Base-by-base conservation (phyloP, 2,797 vertebrate genomes). In the Parauchenoglanis ngamensis region DNA sequence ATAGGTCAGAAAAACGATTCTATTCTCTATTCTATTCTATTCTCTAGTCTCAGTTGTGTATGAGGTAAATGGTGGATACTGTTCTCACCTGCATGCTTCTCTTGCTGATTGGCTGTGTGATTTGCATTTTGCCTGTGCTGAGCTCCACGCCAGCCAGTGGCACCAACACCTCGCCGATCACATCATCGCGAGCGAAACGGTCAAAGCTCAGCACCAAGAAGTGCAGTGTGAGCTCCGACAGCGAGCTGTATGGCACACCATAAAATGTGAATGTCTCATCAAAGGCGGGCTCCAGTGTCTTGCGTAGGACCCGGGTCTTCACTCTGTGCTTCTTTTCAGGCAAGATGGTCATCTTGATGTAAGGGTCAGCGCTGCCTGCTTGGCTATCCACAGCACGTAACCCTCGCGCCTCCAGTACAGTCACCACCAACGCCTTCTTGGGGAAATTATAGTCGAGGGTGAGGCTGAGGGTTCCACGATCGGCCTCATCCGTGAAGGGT, bases 231-330 rank as follows among this genome's bases (percentile, higher is more conserved):
- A 99, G 93, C 77, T 99, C 98, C 6, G 98, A 97, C 6, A 99
- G 96, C 54, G 98, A 94, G 94, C 97, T 98, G 94, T 97, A 99
- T 0, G 97, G 96, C 90, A 99, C 96, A 6, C 98, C 98, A 0
- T 99, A 99, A 93, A 99, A 99, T 68, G 98, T 99, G 95, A 99
- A 99, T 91, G 98, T 99, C 93, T 99, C 98, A 0, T 99, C 97
- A 0, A 99, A 99, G 8, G 97, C 95, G 0, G 98, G 98, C 86
- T 99, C 97, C 87, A 98, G 94, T 0, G 97, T 99, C 94, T 97
- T 98, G 91, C 98, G 96, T 21, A 99, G 94, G 1, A 99, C 98
- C 0, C 98, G 96, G 79, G 98, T 99, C 96, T 99, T 99, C 75
- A 99, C 98, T 0, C 98, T 96, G 82, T 99, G 98, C 94, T 98